Conservation (phyloP, 2,888 invertebrate species). For the Dicycla oo region DNA sequence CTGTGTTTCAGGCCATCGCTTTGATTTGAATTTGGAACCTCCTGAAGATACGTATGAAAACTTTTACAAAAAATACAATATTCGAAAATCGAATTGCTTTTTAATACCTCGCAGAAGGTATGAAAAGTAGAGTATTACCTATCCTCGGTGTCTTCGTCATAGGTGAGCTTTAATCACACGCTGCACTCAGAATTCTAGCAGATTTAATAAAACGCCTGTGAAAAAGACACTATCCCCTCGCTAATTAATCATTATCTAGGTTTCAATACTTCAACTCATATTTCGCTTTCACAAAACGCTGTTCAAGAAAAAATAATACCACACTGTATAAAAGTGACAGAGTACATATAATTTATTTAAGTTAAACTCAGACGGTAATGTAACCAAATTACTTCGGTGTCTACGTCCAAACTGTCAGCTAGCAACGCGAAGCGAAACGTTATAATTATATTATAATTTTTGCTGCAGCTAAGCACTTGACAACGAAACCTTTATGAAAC, state of each 20-base stretch:
- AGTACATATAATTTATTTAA: not conserved
- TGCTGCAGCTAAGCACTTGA: constrained; percentile 7
- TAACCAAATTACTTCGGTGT: constrained; percentile 6
- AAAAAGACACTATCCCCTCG: too few relatives aligned
- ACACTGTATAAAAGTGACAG: too few relatives aligned
- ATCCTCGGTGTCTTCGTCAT: too few relatives aligned
- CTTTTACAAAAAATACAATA: too few relatives aligned
- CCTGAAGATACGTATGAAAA: too few relatives aligned
- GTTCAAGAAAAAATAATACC: too few relatives aligned
- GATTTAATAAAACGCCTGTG: too few relatives aligned
- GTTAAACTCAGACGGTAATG: not conserved
- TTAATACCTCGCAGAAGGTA: too few relatives aligned
- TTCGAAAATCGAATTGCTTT: too few relatives aligned
- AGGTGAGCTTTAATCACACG: not conserved
- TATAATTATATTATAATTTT: constrained; percentile 52
- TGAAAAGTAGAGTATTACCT: too few relatives aligned
- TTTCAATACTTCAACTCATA: not conserved
- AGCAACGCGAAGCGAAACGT: not conserved
- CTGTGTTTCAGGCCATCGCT: too few relatives aligned
- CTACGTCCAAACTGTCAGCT: constrained; percentile 32
- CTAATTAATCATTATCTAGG: not conserved
- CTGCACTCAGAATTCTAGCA: not conserved
- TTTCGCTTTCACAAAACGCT: not conserved
- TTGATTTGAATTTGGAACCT: too few relatives aligned
- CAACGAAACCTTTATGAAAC: constrained; percentile 4